These are phyloP conservation scores for Rhizoglyphus robini DNA, from an alignment of 1,140 invertebrate species.

Conservation along the genomic window DNA sequence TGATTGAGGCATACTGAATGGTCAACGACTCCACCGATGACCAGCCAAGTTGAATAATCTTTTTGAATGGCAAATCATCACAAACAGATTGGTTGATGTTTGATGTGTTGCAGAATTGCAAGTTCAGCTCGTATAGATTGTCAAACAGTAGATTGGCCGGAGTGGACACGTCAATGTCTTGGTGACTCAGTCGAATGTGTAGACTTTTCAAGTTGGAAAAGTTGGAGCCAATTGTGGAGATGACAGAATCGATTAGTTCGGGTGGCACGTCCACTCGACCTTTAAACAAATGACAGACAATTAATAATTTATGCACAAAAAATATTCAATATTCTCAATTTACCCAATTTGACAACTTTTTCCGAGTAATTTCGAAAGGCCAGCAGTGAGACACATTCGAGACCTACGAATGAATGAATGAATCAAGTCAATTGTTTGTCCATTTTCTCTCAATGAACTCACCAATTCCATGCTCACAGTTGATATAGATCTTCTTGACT, in stretches of 20 bases:
- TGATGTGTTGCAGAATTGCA: slow-evolving; percentile 17
- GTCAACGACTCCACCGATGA: slow-evolving; percentile 1
- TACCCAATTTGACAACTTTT: slow-evolving; percentile 18
- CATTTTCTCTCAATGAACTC: too few relatives aligned
- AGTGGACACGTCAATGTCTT: slow-evolving; percentile 13
- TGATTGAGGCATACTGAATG: slow-evolving; percentile 14
- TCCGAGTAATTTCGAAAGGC: slow-evolving; percentile 17
- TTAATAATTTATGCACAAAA: neutral
- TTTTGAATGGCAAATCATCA: slow-evolving; percentile 16
- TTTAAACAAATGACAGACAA: neutral
- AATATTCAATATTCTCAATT: neutral
- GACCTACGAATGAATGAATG: neutral
- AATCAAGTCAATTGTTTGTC: neutral
- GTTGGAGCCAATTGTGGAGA: slow-evolving; percentile 17
- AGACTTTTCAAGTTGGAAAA: slow-evolving; percentile 13
- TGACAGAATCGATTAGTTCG: slow-evolving; percentile 16
- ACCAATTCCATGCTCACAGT: slow-evolving; percentile 18
- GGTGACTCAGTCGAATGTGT: neutral
- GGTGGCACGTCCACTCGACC: slow-evolving; percentile 17
- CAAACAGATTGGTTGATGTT: too few relatives aligned
- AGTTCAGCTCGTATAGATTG: slow-evolving; percentile 11
- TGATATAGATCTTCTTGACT: slow-evolving; percentile 14
- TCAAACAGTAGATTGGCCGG: slow-evolving; percentile 15
- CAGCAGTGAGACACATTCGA: slow-evolving; percentile 16
- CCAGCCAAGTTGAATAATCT: slow-evolving; percentile 13